Base-by-base conservation (phyloP, 2,888 invertebrate genomes). In the Bombylius major region DNA sequence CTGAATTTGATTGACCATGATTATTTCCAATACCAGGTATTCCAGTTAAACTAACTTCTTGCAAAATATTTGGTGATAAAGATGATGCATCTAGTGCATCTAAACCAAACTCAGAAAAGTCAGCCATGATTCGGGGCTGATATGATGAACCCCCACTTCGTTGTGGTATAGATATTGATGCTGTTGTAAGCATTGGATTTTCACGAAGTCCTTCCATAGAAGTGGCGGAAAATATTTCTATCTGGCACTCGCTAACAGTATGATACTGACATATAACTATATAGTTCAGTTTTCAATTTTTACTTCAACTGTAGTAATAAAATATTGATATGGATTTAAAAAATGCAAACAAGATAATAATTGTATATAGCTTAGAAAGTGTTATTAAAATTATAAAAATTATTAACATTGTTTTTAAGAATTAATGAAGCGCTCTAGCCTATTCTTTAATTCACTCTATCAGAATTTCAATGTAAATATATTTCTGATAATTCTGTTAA, bases 81-180 rank as follows among this genome's bases (percentile, higher is more conserved):
- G 72, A 70, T 33, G 71, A 64, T 11, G 72, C 69, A 44, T 73
- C 72, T 59, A 73, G 63, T 7, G 69, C 69, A 57, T 73, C 74
- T 57, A 75, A 62, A 14, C 68, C 70, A 57, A 69, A 73, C 57
- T 73, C 74, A 3, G 71, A 70, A 53, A 73, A 65, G 59, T 75
- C 74, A 4, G 67, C 65, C 61, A 72, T 63, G 33, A 69, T 65
- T 60, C 65, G 58, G 50, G 55, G 55, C 33, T 56, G 55, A 55
- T 58, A 53, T 6, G 33, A 56, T n/a, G 31, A 58, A 65, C 62
- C 65, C 63, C 64, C 64, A 59, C 78, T 78, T 45, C 82, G 75
- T 59, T 77, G 75, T 33, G 84, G 84, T 58, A 84, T 83, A 14
- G 83, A 82, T 63, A 84, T 80, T 58, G 83, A 82, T 49, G 83